A percentile compares a stretch with the other conserved stretches of the same genome.
phyloP scores from a whole-genome alignment of 2,113 vertebrate genomes.

The Catharus minimus region DNA sequence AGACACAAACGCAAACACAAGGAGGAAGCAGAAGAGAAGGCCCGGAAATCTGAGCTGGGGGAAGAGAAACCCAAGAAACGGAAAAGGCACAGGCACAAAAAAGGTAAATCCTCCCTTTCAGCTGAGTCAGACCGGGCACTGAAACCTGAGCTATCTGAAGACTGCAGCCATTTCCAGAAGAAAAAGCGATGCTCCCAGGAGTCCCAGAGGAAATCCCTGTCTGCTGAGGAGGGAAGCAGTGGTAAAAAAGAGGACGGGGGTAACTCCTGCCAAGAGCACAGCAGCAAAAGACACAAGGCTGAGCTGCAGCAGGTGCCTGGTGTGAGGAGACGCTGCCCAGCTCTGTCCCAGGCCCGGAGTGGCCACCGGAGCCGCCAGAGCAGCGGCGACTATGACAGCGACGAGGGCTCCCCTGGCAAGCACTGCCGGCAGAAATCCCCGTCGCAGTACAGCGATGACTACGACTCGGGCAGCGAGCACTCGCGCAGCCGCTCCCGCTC shows the following conservation, averaged over 20 bases:
- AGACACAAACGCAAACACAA: conserved; percentile 85
- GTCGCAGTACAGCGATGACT: conserved; percentile 85
- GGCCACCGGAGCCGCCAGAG: conserved; percentile 73
- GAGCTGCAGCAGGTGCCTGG: conserved; percentile 24
- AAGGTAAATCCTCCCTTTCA: conserved; percentile 65
- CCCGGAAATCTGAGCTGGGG: conserved; percentile 69
- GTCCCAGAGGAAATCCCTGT: conserved; percentile 73
- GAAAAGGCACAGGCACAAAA: conserved; percentile 91
- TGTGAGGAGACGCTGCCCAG: conserved; percentile 66
- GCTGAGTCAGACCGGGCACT: conserved; percentile 55
- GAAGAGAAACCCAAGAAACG: conserved; percentile 92
- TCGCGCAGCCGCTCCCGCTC: conserved; percentile 87
- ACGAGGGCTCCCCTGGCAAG: conserved; percentile 79
- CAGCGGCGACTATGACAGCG: conserved; percentile 86
- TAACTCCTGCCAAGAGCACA: conserved; percentile 61
- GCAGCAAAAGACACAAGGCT: conserved; percentile 64
- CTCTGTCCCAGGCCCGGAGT: conserved; percentile 42
- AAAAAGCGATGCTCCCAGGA: conserved; percentile 80
- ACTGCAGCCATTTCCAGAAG: conserved; percentile 74
- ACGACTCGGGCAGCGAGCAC: conserved; percentile 83
- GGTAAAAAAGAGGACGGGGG: conserved; percentile 73
- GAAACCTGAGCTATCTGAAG: conserved; percentile 60
- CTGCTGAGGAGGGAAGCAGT: conserved; percentile 80
- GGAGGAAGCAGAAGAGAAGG: conserved; percentile 80
- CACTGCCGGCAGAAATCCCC: conserved; percentile 82